phyloP scores from a whole-genome alignment of 2,888 invertebrate species.

The Caradrina kadenii region DNA sequence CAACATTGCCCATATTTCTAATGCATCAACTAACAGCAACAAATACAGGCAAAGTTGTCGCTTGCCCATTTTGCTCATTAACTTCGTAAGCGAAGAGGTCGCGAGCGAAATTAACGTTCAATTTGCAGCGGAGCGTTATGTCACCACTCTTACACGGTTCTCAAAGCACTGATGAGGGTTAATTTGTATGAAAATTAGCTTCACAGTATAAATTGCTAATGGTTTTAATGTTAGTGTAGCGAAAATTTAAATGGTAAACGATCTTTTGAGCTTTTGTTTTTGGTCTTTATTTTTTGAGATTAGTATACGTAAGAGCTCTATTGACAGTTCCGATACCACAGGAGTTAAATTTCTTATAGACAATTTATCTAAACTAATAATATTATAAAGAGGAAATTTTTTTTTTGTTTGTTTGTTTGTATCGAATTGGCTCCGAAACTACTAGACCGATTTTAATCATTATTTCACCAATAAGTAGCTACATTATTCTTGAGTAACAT shows the following conservation, averaged over 20 bases:
- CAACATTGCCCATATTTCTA: neutral
- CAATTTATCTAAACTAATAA: no score
- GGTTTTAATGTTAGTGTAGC: constrained; percentile 22
- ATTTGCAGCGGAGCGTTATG: constrained; percentile 50
- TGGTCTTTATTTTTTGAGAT: neutral
- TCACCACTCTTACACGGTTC: constrained; percentile 45
- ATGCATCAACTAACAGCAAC: neutral
- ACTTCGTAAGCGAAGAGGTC: constrained; percentile 22
- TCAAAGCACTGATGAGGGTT: constrained; percentile 44
- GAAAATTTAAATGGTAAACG: neutral
- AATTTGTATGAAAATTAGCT: constrained; percentile 47
- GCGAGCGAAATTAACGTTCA: constrained; percentile 48
- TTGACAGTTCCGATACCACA: no score
- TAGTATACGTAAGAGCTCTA: no score
- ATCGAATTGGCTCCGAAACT: no score
- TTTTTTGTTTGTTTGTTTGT: no score
- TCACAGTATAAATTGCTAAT: constrained; percentile 25
- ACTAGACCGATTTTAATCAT: no score
- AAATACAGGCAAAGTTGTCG: constrained; percentile 6
- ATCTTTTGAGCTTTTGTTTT: neutral
- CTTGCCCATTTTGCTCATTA: constrained; percentile 27
- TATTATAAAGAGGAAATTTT: no score
- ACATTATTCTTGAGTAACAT: no score
- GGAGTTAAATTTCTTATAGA: no score
- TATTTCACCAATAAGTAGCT: no score